Percentiles rank a stretch among this genome's conserved stretches.
phyloP scores from a whole-genome alignment of 2,113 vertebrate species.

The Hemiscyllium ocellatum region DNA sequence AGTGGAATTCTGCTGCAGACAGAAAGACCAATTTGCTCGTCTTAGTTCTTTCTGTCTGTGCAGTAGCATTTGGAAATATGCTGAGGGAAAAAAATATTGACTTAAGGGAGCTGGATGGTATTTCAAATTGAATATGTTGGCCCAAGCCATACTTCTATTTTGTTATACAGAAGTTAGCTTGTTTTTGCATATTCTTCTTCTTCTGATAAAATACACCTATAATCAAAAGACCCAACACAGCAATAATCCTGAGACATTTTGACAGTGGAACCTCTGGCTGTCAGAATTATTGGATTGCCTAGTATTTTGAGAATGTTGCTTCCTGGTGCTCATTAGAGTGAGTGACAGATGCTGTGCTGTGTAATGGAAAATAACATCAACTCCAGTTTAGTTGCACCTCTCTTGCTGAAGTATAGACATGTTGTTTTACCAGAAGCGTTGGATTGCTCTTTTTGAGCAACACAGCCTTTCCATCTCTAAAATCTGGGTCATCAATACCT shows the following conservation, averaged over 20 bases:
- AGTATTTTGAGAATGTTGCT: background rate
- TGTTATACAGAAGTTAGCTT: background rate
- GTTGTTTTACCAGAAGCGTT: background rate
- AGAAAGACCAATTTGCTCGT: background rate
- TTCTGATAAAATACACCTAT: background rate
- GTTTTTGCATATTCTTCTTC: background rate
- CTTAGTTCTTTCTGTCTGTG: background rate
- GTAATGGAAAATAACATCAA: background rate
- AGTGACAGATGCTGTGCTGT: background rate
- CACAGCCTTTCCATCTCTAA: background rate
- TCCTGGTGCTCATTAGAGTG: background rate
- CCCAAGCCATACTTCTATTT: background rate
- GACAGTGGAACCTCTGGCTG: background rate
- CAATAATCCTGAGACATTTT: background rate
- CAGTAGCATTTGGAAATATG: background rate
- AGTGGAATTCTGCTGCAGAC: background rate
- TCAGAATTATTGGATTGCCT: background rate
- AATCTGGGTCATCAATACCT: background rate
- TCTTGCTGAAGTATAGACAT: background rate
- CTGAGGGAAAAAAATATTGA: background rate
- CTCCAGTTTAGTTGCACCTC: background rate
- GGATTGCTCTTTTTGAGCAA: background rate
- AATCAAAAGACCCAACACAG: background rate
- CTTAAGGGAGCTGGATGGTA: background rate
- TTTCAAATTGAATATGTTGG: background rate